These are phyloP conservation scores for Dasyurus viverrinus DNA, from an alignment of 2,113 vertebrate genomes.

Conservation along the genomic window DNA sequence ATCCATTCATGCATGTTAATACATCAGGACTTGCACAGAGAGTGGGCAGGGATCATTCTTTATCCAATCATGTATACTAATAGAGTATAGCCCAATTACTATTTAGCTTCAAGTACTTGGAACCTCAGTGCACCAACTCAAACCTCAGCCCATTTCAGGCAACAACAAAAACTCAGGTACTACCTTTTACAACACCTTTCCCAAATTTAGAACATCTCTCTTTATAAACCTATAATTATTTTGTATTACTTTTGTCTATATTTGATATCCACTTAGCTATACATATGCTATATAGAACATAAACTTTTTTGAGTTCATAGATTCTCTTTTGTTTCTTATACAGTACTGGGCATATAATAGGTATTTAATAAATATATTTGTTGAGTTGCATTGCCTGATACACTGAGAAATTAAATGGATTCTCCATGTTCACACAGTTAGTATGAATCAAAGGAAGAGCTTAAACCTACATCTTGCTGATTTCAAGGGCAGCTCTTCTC, in stretches of 20 bases:
- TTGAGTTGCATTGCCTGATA: neutral
- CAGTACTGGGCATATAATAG: neutral
- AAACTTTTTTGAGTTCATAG: neutral
- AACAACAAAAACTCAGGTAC: too few relatives aligned
- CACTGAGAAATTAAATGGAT: neutral
- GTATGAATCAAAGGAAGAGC: neutral
- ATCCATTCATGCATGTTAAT: too few relatives aligned
- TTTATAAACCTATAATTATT: too few relatives aligned
- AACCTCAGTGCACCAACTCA: too few relatives aligned
- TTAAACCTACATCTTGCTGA: neutral
- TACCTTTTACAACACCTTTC: too few relatives aligned
- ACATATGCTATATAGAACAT: neutral
- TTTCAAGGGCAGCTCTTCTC: neutral
- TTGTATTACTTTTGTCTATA: neutral
- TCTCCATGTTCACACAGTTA: neutral
- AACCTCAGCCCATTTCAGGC: too few relatives aligned
- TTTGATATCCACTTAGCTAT: neutral
- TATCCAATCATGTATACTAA: too few relatives aligned
- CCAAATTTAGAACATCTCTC: too few relatives aligned
- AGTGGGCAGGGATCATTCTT: too few relatives aligned
- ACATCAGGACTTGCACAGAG: too few relatives aligned
- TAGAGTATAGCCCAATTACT: too few relatives aligned
- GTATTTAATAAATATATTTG: neutral
- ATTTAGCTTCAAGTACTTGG: too few relatives aligned
- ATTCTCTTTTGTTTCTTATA: neutral